These are phyloP conservation scores for Sipha flava DNA, from an alignment of 1,140 invertebrate genomes.

Conservation along the genomic window DNA sequence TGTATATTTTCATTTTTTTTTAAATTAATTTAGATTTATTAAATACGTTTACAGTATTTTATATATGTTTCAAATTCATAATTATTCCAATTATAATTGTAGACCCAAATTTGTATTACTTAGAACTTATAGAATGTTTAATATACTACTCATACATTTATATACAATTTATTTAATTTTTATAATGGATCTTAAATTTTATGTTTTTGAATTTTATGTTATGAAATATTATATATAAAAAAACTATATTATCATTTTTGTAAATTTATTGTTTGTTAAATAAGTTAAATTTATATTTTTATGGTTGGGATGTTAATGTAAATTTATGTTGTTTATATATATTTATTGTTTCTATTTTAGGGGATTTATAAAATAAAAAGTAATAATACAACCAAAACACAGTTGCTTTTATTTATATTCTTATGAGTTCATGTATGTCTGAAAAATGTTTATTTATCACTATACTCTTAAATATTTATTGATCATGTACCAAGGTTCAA, in stretches of 20 bases:
- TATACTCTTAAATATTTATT: too few species aligned
- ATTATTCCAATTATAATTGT: not conserved
- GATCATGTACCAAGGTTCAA: too few species aligned
- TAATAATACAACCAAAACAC: too few species aligned
- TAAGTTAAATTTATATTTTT: not conserved
- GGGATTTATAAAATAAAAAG: not conserved
- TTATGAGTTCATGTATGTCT: too few species aligned
- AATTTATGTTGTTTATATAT: not conserved
- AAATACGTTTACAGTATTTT: not conserved
- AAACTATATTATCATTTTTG: not conserved
- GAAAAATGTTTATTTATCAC: too few species aligned
- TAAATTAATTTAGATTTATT: too few species aligned
- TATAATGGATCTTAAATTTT: not conserved
- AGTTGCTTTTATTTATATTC: too few species aligned
- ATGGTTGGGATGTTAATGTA: not conserved
- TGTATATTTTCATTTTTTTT: not conserved
- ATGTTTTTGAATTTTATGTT: not conserved
- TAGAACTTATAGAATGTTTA: too few species aligned
- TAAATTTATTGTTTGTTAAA: conserved; percentile 18
- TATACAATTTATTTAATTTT: not conserved
- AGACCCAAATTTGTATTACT: not conserved
- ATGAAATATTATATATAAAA: not conserved
- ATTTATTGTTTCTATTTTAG: not conserved
- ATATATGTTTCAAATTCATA: not conserved
- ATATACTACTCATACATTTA: not conserved